Base-by-base conservation (phyloP, 2,797 vertebrate species). In the Eupleurogrammus muticus region DNA sequence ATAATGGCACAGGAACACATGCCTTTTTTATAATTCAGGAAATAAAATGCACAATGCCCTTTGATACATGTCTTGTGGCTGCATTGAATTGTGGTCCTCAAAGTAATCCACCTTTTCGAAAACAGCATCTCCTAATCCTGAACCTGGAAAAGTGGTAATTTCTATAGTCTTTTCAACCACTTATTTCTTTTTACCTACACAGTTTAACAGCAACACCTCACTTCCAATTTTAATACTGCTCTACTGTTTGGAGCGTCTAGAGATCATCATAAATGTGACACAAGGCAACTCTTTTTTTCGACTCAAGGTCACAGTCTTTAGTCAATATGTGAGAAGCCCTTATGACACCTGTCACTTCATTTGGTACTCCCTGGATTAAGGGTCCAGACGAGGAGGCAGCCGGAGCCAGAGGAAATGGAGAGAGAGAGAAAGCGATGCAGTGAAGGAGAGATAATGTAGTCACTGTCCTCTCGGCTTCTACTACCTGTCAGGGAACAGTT, bases 391-490 rank as follows among this genome's bases (percentile, higher is more conserved):
- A 24, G 11, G 35, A 52, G 57, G 56, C 48, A 65, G 52, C n/a
- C 44, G 17, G 19, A 78, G 56, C 62, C 32, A 47, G 53, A 67
- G 62, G 46, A 52, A 40, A 69, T n/a, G 34, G 57, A 24, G 59
- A 46, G 47, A 69, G 48, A 59, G 49, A 64, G 74, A 79, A 79
- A 63, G 72, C 59, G n/a, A 74, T 59, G 85, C 90, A 85, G 75
- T 61, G 76, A 75, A 86, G 90, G 87, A 62, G 44, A 80, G 75
- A 88, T 87, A 85, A 92, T 89, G 80, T 73, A 89, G 83, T 87
- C 88, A 35, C 70, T 73, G 82, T 81, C 80, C 77, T 52, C 80
- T 75, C 74, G 65, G 81, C 83, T 84, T 77, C 86, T 89, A 87
- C 88, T 78, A 82, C 80, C 87, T 91, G 89, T 90, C 90, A 90